Evolutionary conservation across 1,140 invertebrate species (phyloP).

Genomic region (Conus ventricosus): DNA sequence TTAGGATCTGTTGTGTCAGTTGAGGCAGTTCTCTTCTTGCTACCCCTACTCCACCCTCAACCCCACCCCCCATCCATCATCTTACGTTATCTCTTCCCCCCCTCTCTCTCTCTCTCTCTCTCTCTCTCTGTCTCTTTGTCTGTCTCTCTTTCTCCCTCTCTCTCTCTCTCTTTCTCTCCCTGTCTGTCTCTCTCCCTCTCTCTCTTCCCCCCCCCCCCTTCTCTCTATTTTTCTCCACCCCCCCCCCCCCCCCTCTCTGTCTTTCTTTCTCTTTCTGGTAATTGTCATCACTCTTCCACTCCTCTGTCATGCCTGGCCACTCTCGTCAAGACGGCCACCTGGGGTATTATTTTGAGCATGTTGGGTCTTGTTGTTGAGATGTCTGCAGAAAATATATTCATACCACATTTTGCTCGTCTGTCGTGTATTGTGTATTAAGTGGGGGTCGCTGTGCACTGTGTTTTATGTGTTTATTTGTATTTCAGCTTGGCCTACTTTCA

Average conservation of each 20-base stretch:
- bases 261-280: background rate
- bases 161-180: background rate
- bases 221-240: background rate
- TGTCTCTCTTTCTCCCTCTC: background rate
- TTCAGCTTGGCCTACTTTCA: too few species aligned
- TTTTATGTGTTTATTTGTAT: too few species aligned
- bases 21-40: too few species aligned
- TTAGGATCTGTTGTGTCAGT: too few species aligned
- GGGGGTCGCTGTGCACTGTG: too few species aligned
- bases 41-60: too few species aligned
- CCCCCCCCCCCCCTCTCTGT: background rate
- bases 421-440: too few species aligned
- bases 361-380: too few species aligned
- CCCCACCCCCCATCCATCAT: background rate
- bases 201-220: background rate
- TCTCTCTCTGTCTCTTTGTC: background rate
- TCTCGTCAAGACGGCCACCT: background rate
- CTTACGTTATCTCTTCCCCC: background rate
- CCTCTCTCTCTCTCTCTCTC: background rate
- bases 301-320: background rate
- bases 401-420: too few species aligned
- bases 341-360: background rate
- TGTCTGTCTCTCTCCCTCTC: background rate
- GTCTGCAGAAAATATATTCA: too few species aligned
- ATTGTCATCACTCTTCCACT: background rate